These are phyloP conservation scores for Xestobium rufovillosum DNA, from an alignment of 2,888 invertebrate species.

Conservation along the genomic window DNA sequence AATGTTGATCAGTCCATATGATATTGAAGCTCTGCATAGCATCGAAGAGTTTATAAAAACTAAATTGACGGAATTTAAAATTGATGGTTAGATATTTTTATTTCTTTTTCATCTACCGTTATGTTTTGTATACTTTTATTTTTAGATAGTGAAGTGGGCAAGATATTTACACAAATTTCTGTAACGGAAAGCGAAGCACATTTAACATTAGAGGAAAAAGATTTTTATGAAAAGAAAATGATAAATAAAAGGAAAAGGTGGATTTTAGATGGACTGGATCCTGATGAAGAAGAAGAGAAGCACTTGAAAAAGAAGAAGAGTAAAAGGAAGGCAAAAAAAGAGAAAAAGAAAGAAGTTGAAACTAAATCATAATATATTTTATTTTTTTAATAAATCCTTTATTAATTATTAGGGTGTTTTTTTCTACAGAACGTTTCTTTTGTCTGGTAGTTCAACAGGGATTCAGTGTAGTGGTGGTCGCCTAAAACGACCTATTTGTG, in stretches of 20 bases:
- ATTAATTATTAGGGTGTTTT: not conserved
- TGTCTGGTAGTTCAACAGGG: no score
- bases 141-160: conserved; percentile 79
- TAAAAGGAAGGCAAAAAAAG: conserved; percentile 25
- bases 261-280: conserved; percentile 77
- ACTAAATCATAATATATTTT: not conserved
- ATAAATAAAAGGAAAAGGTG: conserved; percentile 84
- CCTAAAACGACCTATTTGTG: no score
- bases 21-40: conserved; percentile 74
- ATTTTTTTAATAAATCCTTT: no score
- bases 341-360: conserved; percentile 20
- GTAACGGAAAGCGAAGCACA: conserved; percentile 90
- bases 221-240: conserved; percentile 81
- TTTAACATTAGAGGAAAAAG: conserved; percentile 81
- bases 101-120: conserved; percentile 15
- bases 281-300: conserved; percentile 63
- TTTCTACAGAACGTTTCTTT: no score
- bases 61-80: conserved; percentile 74
- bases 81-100: conserved; percentile 58
- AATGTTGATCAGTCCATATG: conserved; percentile 86
- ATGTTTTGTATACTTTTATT: no score
- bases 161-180: conserved; percentile 87
- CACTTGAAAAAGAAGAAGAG: conserved; percentile 40
- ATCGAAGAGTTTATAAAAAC: conserved; percentile 80
- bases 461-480: no score